Base-by-base conservation (phyloP, 1,140 invertebrate species). In the Drosophila subobscura region DNA sequence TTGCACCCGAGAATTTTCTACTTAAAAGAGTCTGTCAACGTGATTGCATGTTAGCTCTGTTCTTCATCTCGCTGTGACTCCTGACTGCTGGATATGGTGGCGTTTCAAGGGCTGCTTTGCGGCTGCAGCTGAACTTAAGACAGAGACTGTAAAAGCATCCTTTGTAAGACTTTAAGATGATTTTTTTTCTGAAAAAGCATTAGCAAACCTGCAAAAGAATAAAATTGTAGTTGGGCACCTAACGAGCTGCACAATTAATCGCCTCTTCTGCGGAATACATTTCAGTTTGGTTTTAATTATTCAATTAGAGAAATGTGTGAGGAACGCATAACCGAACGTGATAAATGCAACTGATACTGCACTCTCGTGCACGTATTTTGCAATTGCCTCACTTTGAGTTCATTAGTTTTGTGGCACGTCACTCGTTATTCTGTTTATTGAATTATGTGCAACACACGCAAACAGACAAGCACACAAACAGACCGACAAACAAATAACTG, bases 21-120 rank as follows among this genome's bases (percentile, higher is more conserved):
- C 80, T 84, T 84, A 85, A 79, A 71, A 77, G 80, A 84, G 80
- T 85, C 80, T 84, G 80, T 84, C 80, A 85, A 85, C 80, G 80
- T 84, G 80, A 84, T 84, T 84, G 80, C 80, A 85, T 76, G 80
- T 80, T 79, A 72, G 76, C 76, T 63, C 59, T 60, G 45, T 53
- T 46, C 51, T 40, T 37, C 33, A 37, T 37, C 33, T 37, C 33
- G 3, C 27, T 51, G 47, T 20, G 51, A 58, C 49, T 51, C 75
- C 49, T 14, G 45, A 57, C 59, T 45, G 16, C 25, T 40, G 23
- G 6, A 33, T 20, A 1, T 20, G 20, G 33, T n/a, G 58, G 29
- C 25, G 63, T 42, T 1, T 8, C 23, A 47, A 25, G 22, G 49
- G 49, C 20, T 33, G 23, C 16, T 55, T 56, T 68, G 65, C 44